phyloP scores from a whole-genome alignment of 2,113 vertebrate species.

The Pseudonaja textilis region DNA sequence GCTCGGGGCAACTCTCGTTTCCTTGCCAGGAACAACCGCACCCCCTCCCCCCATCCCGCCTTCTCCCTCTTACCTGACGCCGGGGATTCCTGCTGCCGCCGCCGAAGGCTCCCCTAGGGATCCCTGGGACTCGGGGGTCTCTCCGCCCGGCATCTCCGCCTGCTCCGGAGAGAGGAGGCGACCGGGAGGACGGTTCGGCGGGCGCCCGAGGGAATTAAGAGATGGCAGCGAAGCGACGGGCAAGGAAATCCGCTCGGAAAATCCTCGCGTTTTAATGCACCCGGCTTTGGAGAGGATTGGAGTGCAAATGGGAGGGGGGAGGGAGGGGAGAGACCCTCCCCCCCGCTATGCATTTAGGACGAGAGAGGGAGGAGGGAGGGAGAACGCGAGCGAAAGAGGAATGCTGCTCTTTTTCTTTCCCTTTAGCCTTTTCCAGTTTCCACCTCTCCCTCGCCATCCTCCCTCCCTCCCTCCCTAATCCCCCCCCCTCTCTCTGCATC shows the following conservation, averaged over 20 bases:
- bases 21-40: neutral
- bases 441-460: neutral
- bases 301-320: slow-evolving; percentile 3
- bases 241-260: slow-evolving; percentile 25
- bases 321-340: neutral
- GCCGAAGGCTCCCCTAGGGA: neutral
- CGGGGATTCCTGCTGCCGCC: neutral
- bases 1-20: neutral
- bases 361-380: neutral
- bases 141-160: slow-evolving; percentile 16
- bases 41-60: neutral
- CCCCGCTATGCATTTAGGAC: neutral
- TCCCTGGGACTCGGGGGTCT: neutral
- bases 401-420: slow-evolving; percentile 22
- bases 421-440: neutral
- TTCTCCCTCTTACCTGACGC: neutral
- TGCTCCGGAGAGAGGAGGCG: neutral
- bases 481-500: neutral
- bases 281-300: slow-evolving; percentile 30
- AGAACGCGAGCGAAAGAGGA: neutral
- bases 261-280: slow-evolving; percentile 25
- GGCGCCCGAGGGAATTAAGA: slow-evolving; percentile 17
- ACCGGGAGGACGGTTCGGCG: neutral
- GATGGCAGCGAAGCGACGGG: slow-evolving; percentile 16
- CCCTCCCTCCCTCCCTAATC: neutral